Evolutionary conservation across 2,888 invertebrate species (phyloP).

Genomic region (Limnephilus auricula): DNA sequence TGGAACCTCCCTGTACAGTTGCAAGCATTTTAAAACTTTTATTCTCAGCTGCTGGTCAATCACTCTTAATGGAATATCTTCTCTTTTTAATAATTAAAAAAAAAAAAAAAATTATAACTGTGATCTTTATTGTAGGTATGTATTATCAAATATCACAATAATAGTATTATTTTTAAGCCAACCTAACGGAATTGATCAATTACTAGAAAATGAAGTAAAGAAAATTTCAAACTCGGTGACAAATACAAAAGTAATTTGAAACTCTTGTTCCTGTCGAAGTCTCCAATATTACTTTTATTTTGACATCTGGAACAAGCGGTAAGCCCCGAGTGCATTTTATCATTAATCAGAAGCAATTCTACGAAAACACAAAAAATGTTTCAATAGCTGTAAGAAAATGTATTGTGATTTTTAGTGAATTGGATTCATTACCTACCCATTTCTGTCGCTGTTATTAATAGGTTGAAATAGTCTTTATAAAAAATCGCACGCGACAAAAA

Average conservation of each 20-base stretch:
- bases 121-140: too few species aligned
- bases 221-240: neutral
- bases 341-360: slow-evolving; percentile 73
- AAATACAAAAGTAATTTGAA: slow-evolving; percentile 37
- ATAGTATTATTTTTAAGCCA: too few species aligned
- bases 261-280: neutral
- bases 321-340: slow-evolving; percentile 76
- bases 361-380: slow-evolving; percentile 56
- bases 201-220: neutral
- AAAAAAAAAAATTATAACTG: too few species aligned
- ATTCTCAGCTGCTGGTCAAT: too few species aligned
- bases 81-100: too few species aligned
- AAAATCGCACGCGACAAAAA: too few species aligned
- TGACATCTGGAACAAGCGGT: slow-evolving; percentile 53
- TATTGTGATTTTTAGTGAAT: neutral
- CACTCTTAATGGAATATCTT: too few species aligned
- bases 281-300: neutral
- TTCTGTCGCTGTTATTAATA: neutral
- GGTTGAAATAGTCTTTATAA: too few species aligned
- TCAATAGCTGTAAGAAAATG: neutral
- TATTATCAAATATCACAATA: too few species aligned
- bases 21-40: too few species aligned
- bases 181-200: neutral
- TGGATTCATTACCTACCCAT: neutral
- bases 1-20: too few species aligned